Evolutionary conservation across 1,140 invertebrate genomes (phyloP).

Genomic region (Himalopsyche phryganea): DNA sequence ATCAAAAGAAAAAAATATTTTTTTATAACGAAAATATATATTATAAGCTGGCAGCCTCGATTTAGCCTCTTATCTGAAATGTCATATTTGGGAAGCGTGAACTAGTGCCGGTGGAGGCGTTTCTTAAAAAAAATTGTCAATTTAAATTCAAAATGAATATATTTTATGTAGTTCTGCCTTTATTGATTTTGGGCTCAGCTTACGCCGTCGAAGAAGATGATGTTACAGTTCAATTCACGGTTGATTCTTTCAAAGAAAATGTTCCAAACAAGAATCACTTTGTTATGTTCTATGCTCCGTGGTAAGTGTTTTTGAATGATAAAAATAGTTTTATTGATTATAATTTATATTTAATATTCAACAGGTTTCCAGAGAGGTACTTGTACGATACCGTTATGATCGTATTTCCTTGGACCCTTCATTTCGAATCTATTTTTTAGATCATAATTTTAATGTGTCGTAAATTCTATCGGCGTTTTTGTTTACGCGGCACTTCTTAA

Average conservation of each 20-base stretch:
- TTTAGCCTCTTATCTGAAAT: neutral
- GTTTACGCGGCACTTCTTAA: neutral
- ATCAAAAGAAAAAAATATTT: too few species aligned
- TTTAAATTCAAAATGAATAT: conserved; percentile 12
- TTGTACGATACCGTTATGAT: neutral
- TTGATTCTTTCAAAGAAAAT: conserved; percentile 55
- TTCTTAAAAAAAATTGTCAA: conserved; percentile 5
- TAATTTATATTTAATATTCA: neutral
- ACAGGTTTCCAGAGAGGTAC: neutral
- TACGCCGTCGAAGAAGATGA: conserved; percentile 13
- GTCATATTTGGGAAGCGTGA: neutral
- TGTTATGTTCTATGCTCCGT: conserved; percentile 75
- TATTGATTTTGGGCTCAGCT: conserved; percentile 12
- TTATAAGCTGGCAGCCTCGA: neutral
- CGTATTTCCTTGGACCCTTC: too few species aligned
- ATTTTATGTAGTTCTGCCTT: neutral
- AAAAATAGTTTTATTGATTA: too few species aligned
- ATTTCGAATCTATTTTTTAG: too few species aligned
- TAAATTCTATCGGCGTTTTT: too few species aligned
- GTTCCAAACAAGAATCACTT: conserved; percentile 66
- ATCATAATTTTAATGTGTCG: too few species aligned
- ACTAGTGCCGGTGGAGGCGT: conserved; percentile 15
- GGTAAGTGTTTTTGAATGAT: conserved; percentile 53
- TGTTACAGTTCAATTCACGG: conserved; percentile 36
- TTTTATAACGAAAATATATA: too few species aligned